Evolutionary conservation across 1,140 invertebrate species (phyloP).

Genomic region (Temnothorax curvispinosus): DNA sequence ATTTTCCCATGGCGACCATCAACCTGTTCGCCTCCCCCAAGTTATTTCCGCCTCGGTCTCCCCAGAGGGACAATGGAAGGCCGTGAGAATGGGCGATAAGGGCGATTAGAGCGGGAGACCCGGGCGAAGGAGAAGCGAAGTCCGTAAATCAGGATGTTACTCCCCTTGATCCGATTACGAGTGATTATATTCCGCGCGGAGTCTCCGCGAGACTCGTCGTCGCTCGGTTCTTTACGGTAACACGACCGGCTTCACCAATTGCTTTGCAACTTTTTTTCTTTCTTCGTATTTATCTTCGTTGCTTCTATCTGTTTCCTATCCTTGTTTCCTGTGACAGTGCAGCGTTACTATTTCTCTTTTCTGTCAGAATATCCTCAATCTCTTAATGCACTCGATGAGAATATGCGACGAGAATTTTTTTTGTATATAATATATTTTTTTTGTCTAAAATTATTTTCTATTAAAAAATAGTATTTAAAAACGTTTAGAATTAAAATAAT

Average conservation of each 20-base stretch:
- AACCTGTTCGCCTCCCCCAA: slow-evolving; percentile 32
- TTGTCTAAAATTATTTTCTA: not conserved
- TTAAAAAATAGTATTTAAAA: not conserved
- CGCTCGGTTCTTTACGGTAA: slow-evolving; percentile 28
- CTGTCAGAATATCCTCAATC: not conserved
- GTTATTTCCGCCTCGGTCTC: slow-evolving; percentile 36
- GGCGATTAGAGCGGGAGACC: slow-evolving; percentile 45
- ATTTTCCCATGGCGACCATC: slow-evolving; percentile 51
- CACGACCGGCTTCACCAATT: not conserved
- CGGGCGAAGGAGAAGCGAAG: slow-evolving; percentile 37
- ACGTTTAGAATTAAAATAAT: not conserved
- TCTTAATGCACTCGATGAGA: not conserved
- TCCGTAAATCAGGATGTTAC: slow-evolving; percentile 69
- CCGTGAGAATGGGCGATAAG: slow-evolving; percentile 54
- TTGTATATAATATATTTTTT: not conserved
- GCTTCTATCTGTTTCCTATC: not conserved
- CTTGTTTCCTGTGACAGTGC: not conserved
- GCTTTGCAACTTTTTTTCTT: not conserved
- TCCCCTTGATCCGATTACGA: slow-evolving; percentile 70
- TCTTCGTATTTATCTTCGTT: slow-evolving; percentile 6
- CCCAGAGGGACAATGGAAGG: slow-evolving; percentile 9
- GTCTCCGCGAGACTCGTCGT: slow-evolving; percentile 28
- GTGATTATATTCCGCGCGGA: slow-evolving; percentile 50
- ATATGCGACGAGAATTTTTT: not conserved
- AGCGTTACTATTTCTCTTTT: not conserved